phyloP scores from a whole-genome alignment of 2,797 vertebrate species.

The Falco naumanni region DNA sequence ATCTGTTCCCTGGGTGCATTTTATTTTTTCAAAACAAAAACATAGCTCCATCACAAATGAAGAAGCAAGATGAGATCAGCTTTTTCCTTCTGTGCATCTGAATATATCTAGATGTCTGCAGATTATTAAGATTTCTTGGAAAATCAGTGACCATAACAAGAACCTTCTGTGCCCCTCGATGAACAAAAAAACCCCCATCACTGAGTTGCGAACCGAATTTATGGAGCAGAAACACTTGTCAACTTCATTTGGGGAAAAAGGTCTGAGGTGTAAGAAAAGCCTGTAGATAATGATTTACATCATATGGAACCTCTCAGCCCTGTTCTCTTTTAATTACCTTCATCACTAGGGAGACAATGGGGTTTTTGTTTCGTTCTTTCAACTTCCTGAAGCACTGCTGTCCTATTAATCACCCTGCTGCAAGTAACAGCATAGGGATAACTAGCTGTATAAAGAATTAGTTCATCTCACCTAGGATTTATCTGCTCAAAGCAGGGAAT shows the following conservation, averaged over 20 bases:
- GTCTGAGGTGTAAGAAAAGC: constrained; percentile 4
- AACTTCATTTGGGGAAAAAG: neutral
- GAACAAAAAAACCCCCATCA: neutral
- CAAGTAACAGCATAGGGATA: neutral
- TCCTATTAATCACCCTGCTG: neutral
- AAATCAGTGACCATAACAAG: constrained; percentile 27
- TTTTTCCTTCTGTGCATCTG: constrained; percentile 15
- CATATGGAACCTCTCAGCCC: neutral
- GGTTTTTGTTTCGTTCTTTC: neutral
- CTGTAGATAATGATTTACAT: constrained; percentile 9
- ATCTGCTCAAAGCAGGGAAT: neutral
- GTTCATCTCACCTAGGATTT: neutral
- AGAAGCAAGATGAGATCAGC: neutral
- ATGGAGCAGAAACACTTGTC: constrained; percentile 14
- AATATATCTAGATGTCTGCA: neutral
- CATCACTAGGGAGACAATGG: neutral
- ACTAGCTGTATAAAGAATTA: neutral
- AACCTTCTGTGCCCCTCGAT: neutral
- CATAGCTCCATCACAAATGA: neutral
- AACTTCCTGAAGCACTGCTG: neutral
- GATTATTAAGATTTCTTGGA: constrained; percentile 39
- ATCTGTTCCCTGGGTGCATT: neutral
- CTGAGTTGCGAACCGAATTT: neutral
- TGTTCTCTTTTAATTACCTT: constrained; percentile 17
- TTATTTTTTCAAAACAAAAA: neutral